Evolutionary conservation across 2,797 vertebrate species (phyloP).

Genomic region (Aplochiton taeniatus): DNA sequence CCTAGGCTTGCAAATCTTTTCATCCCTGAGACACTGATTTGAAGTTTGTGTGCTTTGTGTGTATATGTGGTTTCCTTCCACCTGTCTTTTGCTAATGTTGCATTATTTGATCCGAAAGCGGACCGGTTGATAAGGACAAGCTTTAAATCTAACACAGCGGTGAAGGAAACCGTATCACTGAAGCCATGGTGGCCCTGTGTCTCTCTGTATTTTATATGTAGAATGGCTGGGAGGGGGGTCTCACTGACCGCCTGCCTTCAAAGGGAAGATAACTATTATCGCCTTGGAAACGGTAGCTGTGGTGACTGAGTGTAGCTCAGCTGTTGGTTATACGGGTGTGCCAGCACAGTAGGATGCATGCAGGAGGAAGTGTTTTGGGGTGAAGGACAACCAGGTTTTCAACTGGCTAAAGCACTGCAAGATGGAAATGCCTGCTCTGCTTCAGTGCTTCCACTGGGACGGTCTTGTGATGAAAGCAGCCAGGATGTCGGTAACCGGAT

Average conservation of each 20-base stretch:
- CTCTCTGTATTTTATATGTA: slow-evolving; percentile 33
- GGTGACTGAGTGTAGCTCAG: slow-evolving; percentile 57
- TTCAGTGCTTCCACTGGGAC: background rate
- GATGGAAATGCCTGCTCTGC: no score
- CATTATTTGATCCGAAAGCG: no score
- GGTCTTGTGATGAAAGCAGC: no score
- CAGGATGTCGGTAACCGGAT: background rate
- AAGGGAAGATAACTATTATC: slow-evolving; percentile 32
- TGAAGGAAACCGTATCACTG: slow-evolving; percentile 20
- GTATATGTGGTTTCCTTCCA: no score
- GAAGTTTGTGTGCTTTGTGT: no score
- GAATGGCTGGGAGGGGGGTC: slow-evolving; percentile 28
- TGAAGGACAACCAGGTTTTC: no score
- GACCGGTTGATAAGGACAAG: background rate
- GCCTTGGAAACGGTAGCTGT: slow-evolving; percentile 37
- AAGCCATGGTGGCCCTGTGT: slow-evolving; percentile 46
- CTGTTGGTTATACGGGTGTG: slow-evolving; percentile 47
- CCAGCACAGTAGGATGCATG: slow-evolving; percentile 19
- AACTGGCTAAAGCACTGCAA: no score
- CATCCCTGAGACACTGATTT: no score
- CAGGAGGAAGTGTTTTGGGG: no score
- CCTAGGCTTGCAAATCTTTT: no score
- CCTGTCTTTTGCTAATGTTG: no score
- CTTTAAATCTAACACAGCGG: no score
- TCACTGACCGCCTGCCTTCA: slow-evolving; percentile 25